Evolutionary conservation across 2,888 invertebrate species (phyloP), one percentile per base, ranked within the genome.

Genomic region (Hololepta plana): DNA sequence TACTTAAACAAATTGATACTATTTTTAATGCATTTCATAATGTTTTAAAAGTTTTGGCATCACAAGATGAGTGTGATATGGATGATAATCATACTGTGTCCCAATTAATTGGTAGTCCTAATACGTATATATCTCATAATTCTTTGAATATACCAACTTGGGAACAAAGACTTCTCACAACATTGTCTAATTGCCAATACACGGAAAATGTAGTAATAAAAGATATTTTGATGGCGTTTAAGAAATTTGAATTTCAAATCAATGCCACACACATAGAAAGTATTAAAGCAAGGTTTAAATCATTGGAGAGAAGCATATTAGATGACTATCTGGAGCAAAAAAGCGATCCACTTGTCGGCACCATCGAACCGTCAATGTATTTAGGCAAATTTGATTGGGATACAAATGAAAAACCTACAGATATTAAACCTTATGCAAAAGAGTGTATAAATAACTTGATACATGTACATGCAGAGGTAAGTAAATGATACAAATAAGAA

Each of bases 341-440:
- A 46, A 80, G 85, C 22, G 90, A 91, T 57, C 91, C 91, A 0
- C 61, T 95, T 7, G 87, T 93, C 12, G 91, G 90, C n/a, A 84
- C 82, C 4, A 88, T 95, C 35, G 93, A 95, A 53, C 87, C 85
- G 4, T 87, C 85, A 34, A 91, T 95, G 90, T 91, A 91, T 53
- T 64, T 84, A 45, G 90, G 88, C 1, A 64, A 75, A 30, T 82
- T 88, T 46, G 80, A 80, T 45, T 84, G 88, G 72, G 75, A 79
- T 41, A 69, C 72, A 1, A 75, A 79, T 39, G 64, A 71, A 25
- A 63, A 72, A 24, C 75, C 81, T 1, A 69, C 67, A 4, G 82
- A 84, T 47, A 67, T 88, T 7, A 60, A 81, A 26, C 84, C 84
- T 0, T 95, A 93, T 45, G 77, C 87, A 12, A 90, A 84, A 49